Base-by-base conservation (phyloP, 2,888 invertebrate species). In the Lottia gigantea region DNA sequence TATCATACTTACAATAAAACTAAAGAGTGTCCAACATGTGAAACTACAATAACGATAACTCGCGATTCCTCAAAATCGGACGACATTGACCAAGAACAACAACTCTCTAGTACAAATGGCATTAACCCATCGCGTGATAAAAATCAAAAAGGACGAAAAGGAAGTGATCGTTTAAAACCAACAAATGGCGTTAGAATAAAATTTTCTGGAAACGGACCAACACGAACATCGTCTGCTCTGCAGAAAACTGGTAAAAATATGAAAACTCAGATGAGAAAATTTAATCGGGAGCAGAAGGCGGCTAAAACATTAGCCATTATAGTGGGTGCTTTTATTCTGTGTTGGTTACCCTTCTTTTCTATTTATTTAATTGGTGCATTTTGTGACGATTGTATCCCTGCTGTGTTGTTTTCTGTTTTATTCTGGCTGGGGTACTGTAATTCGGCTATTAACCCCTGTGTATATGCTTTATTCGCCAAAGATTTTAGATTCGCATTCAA, bases 371-470 rank as follows among this genome's bases (percentile, higher is more conserved):
- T 96, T 70, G 91, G 95, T 15, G 96, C 96, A 0, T 87, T 97
- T 95, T 87, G 93, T 92, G 62, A 93, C 74, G 79, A 79, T 8
- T 96, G 96, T 88, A 95, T 96, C 55, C 93, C 94, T 76, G 83
- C 86, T 40, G 64, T 95, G 71, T 91, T 96, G 70, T 97, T 97
- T 90, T 95, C 95, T 15, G 92, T 97, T 45, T 92, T 97, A 25
- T 97, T 98, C 90, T 98, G 98, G 97, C 91, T 98, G 75, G 98
- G 98, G 1, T 98, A 98, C 90, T 96, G 96, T 90, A 98, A 98
- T 89, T 96, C 96, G 0, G 97, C 97, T 6, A 94, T 97, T 79
- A 98, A 97, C 88, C 97, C 97, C 0, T 93, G 95, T 87, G 96
- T 97, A 77, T 97, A 97, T 89, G 97, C 96, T 7, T 91, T 96